Base-by-base conservation (phyloP, 2,797 vertebrate genomes). In the Chrosomus eos region DNA sequence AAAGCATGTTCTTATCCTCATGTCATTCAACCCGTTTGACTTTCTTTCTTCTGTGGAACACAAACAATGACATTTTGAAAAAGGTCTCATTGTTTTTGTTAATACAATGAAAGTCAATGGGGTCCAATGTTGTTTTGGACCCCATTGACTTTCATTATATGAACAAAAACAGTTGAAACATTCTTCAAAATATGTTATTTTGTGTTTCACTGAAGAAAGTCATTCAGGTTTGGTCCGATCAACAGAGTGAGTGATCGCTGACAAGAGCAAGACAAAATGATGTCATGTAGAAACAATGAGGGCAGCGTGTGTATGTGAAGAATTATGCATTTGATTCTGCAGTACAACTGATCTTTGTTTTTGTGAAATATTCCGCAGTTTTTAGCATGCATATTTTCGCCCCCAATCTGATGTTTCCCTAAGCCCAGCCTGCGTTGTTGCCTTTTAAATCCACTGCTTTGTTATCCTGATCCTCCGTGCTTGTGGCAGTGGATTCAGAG, bases 351-450 rank as follows among this genome's bases (percentile, higher is more conserved):
- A 45, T 55, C 64, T 77, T 84, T 84, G 74, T 84, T 60, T 16
- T 78, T 19, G 13, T 43, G 1, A n/a, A 70, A 84, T 58, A 76
- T 43, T 77, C 6, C 0, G 7, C 33, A 58, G 26, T 55, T 53
- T 64, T 62, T 18, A 58, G 21, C 43, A 84, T 62, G 83, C 66
- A 84, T 71, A 38, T 48, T 58, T 72, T 38, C 21, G 28, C 76
- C 75, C 83, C 53, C 55, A 26, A 23, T 38, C 28, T 48, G 75
- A 48, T 64, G 75, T 73, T 62, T 85, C n/a, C 79, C 23, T 40
- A 62, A 80, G 55, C 55, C 26, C 9, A 33, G 83, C 66, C 53
- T 70, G 74, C 23, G 5, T 51, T 58, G 9, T 71, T 78, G 13
- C 1, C 4, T 28, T 81, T 78, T 78, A 71, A 62, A 71, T 68